phyloP scores from a whole-genome alignment of 2,113 vertebrate species.

The Cyprinodon tularosa region DNA sequence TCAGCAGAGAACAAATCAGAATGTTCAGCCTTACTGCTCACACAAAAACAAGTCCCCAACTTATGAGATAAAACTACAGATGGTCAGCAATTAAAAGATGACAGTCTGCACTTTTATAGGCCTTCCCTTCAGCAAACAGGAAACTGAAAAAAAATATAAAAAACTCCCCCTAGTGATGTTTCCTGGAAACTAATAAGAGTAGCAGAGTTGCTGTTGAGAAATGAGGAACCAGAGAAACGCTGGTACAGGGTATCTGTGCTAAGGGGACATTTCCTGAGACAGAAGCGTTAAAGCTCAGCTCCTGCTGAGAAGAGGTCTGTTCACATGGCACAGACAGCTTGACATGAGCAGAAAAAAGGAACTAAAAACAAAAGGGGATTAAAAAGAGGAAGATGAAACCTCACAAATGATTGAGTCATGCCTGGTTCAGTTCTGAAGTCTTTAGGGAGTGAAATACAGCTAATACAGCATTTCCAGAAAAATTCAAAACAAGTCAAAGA shows the following conservation, averaged over 20 bases:
- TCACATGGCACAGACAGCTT: neutral
- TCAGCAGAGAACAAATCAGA: neutral
- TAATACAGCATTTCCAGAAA: too few relatives aligned
- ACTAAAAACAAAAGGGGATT: neutral
- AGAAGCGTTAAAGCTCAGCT: constrained; percentile 5
- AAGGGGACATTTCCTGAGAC: constrained; percentile 20
- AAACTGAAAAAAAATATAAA: neutral
- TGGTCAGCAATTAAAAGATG: neutral
- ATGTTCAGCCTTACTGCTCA: neutral
- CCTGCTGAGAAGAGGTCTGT: constrained; percentile 11
- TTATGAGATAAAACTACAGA: neutral
- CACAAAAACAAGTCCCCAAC: neutral
- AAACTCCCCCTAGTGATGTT: neutral
- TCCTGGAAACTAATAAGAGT: neutral
- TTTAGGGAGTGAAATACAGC: too few relatives aligned
- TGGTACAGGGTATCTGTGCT: neutral
- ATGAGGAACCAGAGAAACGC: constrained; percentile 18
- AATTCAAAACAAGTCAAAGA: neutral
- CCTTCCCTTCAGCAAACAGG: neutral
- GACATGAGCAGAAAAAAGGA: neutral
- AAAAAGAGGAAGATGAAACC: neutral
- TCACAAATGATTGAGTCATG: neutral
- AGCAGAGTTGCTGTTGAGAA: neutral
- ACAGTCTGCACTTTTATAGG: neutral
- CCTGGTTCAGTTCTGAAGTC: neutral